Base-by-base conservation (phyloP, 2,888 invertebrate genomes). In the Argynnis bischoffii region DNA sequence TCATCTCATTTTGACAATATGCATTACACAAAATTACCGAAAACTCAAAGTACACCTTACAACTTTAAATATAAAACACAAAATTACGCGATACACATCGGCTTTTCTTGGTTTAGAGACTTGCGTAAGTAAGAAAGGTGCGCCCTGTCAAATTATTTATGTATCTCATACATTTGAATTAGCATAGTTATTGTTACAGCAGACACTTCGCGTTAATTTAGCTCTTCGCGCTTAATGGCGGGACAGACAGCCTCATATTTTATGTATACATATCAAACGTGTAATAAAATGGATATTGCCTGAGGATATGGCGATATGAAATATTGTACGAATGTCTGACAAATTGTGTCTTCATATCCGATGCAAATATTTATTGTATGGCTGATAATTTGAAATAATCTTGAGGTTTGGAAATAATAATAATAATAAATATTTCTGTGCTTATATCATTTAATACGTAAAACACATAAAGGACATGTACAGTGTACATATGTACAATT, bases 61-160 rank as follows among this genome's bases (percentile, higher is more conserved):
- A 0, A 1, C 14, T 6, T 5, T 41, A 0, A 1, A 1, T 1
- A 6, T 53, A 63, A 53, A 51, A 21, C 14, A 6, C 14, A 63
- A 14, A 16, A 35, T 53, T 13, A 41, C 35, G 35, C 11, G 41
- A 35, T 6, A 18, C 13, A 6, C 6, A 4, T 1, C 0, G 15
- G 16, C 50, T 46, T 14, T 3, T 0, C 16, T 46, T 0, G 8
- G 16, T 18, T 56, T 46, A 16, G 46, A 46, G 41, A 55, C 0
- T 26, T 26, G n/a, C n/a, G n/a, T 18, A 48, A 57, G 53, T 41
- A 41, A 41, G 35, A 53, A 68, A 64, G 53, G 68, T 71, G 68
- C 50, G 61, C 61, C 21, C 68, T 70, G 66, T 66, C 70, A 60
- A 54, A 66, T 63, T 63, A 66, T 68, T 70, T 60, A 68, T 65